Evolutionary conservation across 2,888 invertebrate species (phyloP), one percentile per base, ranked within the genome.

Genomic region (Patella pellucida): DNA sequence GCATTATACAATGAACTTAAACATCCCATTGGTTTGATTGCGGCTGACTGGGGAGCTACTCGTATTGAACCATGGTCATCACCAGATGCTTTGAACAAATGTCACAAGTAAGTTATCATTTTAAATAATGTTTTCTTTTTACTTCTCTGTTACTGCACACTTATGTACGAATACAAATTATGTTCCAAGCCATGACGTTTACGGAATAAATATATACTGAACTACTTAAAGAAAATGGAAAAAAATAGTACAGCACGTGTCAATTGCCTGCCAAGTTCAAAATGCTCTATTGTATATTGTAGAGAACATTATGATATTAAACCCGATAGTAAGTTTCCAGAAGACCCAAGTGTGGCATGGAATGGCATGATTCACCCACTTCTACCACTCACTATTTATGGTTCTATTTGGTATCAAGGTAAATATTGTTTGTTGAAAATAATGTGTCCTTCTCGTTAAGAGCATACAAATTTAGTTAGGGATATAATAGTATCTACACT

Each of bases 311-410:
- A 31, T 31, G 31, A 31, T 31, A 31, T 31, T 31, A 31, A 31
- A 62, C 62, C 62, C 0, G 19, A 62, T n/a, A n/a, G 19, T n/a
- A 14, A 19, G 23, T 62, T 62, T 12, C 62, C 62, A 19, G 19
- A 23, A 19, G 62, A 62, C 12, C 19, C 62, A 12, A 62, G 62
- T 62, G 69, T 70, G 12, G 69, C 83, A 31, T 85, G 83, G 82
- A 83, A 85, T 74, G 82, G 81, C 3, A 84, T 85, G 85, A 77
- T 85, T 41, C 76, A 81, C 56, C 85, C 85, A 16, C 73, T 85
- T 12, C 70, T 82, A 16, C 74, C 78, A 23, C 75, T 81, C 62
- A 75, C 83, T n/a, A 74, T 84, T 50, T 80, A 78, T 70, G 85
- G 84, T 15, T 78, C 78, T 50, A 74, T 84, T 19, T 85, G 82